Percentiles rank a stretch among this genome's conserved stretches.
These are phyloP conservation scores for Geothlypis trichas DNA, from an alignment of 2,113 vertebrate genomes.

Conservation along the genomic window DNA sequence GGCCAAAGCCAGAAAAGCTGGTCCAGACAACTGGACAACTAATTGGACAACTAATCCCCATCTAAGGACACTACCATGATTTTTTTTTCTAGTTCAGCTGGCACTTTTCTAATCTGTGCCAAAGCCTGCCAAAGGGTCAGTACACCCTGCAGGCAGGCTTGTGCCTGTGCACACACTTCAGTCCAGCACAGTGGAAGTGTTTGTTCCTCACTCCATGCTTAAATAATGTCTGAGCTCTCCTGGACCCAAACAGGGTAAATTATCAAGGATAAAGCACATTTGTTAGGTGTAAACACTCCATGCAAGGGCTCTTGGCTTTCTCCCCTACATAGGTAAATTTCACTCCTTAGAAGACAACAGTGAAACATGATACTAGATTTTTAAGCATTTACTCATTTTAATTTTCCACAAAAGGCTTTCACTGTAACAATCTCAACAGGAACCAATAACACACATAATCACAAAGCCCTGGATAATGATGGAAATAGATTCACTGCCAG, in stretches of 20 bases:
- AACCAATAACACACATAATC: conserved; percentile 2
- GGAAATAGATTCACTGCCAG: conserved; percentile 15
- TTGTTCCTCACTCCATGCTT: neutral
- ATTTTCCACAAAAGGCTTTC: conserved; percentile 29
- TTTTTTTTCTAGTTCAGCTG: neutral
- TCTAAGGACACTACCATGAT: neutral
- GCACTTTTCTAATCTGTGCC: neutral
- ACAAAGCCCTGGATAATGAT: conserved; percentile 3
- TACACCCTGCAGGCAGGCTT: neutral
- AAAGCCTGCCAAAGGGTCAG: neutral
- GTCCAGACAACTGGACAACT: neutral
- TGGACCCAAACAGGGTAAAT: neutral
- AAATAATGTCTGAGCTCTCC: neutral
- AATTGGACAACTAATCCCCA: neutral
- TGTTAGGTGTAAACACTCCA: neutral
- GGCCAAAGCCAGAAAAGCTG: neutral
- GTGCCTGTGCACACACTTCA: neutral
- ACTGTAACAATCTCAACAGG: conserved; percentile 26
- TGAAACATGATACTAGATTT: neutral
- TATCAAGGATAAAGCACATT: neutral
- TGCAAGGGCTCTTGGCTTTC: neutral
- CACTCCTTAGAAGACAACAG: neutral
- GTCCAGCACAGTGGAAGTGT: neutral
- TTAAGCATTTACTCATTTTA: conserved; percentile 28
- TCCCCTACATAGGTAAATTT: neutral